Percentiles rank a stretch among this genome's conserved stretches.
Evolutionary conservation across 2,113 vertebrate genomes (phyloP).

Genomic region (Antennarius striatus): DNA sequence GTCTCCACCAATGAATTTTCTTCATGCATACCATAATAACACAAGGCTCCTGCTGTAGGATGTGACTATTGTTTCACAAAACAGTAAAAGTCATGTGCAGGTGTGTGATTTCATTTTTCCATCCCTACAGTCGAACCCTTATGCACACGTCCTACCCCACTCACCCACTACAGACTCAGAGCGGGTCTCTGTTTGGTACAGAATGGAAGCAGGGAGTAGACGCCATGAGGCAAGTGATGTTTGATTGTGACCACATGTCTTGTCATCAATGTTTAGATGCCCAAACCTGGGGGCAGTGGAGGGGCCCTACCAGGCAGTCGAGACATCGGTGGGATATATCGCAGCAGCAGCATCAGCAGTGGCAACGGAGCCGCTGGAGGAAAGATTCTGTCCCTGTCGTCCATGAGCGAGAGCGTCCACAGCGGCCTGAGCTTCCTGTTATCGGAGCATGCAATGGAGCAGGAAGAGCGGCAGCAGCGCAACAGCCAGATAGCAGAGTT

Average conservation of each 20-base stretch:
- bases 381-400: constrained; percentile 89
- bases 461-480: constrained; percentile 81
- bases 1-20: constrained; percentile 1
- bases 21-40: constrained; percentile 19
- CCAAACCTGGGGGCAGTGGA: constrained; percentile 56
- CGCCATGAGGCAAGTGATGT: neutral
- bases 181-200: constrained; percentile 2
- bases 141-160: neutral
- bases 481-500: constrained; percentile 81
- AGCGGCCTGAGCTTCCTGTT: constrained; percentile 86
- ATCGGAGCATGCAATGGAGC: constrained; percentile 86
- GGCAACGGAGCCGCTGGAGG: constrained; percentile 46
- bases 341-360: constrained; percentile 74
- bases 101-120: neutral
- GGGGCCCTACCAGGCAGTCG: constrained; percentile 38
- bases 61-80: neutral
- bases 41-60: neutral
- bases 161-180: constrained; percentile 19
- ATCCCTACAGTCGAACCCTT: neutral
- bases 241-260: neutral
- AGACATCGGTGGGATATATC: constrained; percentile 51
- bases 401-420: constrained; percentile 87
- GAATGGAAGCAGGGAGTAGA: constrained; percentile 1
- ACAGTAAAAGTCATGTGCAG: neutral
- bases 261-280: constrained; percentile 67